Base-by-base conservation (phyloP, 2,797 vertebrate species). In the Cichlasoma orientale region DNA sequence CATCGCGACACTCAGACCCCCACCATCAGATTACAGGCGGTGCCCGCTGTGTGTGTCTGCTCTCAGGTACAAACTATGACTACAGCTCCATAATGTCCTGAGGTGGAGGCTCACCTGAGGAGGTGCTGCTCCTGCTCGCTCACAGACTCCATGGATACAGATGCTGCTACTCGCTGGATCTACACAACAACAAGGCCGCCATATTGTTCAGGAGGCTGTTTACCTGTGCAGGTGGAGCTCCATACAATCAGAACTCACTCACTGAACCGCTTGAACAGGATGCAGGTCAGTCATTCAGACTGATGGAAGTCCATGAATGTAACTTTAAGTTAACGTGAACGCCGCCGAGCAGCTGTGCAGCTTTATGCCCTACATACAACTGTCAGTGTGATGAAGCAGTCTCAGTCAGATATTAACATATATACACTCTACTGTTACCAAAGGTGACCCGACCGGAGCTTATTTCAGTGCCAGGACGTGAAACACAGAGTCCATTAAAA, bases 331-430 rank as follows among this genome's bases (percentile, higher is more conserved):
- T 44, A 11, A 16, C 3, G 1, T 66, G 23, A 66, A 47, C 38
- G 27, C 44, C 5, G 3, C 38, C 19, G 61, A 47, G 38, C 23
- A 63, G 4, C 8, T 0, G 2, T 27, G 41, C 5, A 66, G 7
- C 0, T 19, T 2, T 19, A 27, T 27, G 44, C 7, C 7, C 31
- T 6, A 29, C 29, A 29, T 29, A 5, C 5, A 29, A 29, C 29
- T 29, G 29, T 29, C 29, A 29, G 41, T 44, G 41, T 6, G 4
- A 44, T 5, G 14, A 16, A 44, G 14, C 41, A 44, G 38, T 13
- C 44, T 47, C 47, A 1, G 29, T 27, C 25, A 27, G 25, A 27
- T 27, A 27, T 27, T 4, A 27, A 27, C 25, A 27, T 27, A 27
- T 27, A 27, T 27, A 27, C 27, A 27, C 27, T 2, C 27, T 27